phyloP scores from a whole-genome alignment of 1,140 invertebrate genomes.

The Drosophila orena region DNA sequence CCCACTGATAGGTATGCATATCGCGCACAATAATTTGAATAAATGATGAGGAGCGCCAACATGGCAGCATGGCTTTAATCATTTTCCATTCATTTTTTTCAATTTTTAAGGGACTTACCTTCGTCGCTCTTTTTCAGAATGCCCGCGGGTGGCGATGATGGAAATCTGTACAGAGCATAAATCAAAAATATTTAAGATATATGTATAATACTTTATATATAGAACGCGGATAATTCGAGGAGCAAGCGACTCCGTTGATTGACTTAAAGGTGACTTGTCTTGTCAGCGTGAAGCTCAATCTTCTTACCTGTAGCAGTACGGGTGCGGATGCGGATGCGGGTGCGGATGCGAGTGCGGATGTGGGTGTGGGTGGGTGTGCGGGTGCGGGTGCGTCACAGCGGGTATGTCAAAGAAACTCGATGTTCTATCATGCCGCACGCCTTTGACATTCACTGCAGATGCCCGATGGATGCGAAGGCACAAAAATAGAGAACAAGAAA shows the following conservation, averaged over 20 bases:
- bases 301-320: constrained; percentile 79
- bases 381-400: constrained; percentile 83
- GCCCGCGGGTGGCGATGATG: constrained; percentile 79
- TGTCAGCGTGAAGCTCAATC: constrained; percentile 31
- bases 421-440: constrained; percentile 84
- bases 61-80: constrained; percentile 67
- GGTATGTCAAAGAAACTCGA: constrained; percentile 84
- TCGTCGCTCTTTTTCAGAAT: constrained; percentile 84
- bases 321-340: constrained; percentile 53
- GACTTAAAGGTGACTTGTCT: constrained; percentile 77
- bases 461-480: not conserved
- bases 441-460: constrained; percentile 82
- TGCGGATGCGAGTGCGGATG: constrained; percentile 58
- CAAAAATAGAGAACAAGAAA: constrained; percentile 13
- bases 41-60: constrained; percentile 61
- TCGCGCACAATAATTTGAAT: constrained; percentile 66
- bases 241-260: constrained; percentile 49
- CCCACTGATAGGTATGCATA: constrained; percentile 55
- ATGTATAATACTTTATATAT: constrained; percentile 11
- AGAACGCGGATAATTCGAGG: constrained; percentile 31
- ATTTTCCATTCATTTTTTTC: constrained; percentile 57
- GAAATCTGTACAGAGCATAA: constrained; percentile 73
- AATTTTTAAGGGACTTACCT: constrained; percentile 65
- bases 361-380: constrained; percentile 70
- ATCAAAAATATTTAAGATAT: constrained; percentile 21